Conservation (phyloP, 35 echinoderm and acorn worm genomes). For the Hemicentrotus pulcherrimus region DNA sequence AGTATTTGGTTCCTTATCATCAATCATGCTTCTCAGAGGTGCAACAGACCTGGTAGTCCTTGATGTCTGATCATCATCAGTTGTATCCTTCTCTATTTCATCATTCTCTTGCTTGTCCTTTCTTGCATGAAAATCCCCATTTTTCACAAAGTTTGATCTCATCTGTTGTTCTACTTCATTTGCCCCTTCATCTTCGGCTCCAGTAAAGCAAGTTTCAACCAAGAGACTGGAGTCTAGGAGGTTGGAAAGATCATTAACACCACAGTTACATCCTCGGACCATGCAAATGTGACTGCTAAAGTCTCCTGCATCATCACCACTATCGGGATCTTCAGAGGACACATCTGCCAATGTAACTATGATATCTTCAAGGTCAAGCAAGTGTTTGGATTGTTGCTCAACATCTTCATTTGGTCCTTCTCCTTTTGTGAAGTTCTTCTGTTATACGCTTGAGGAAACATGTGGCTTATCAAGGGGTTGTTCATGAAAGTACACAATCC, state of each 20-base stretch:
- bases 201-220: conserved; percentile 42
- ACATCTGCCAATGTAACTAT: background rate
- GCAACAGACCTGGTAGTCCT: background rate
- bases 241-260: background rate
- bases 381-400: background rate
- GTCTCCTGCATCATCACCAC: background rate
- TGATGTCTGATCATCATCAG: background rate
- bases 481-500: conserved; percentile 39
- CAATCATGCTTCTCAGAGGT: background rate
- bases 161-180: background rate
- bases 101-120: background rate
- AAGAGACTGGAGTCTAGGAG: conserved; percentile 43
- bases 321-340: background rate
- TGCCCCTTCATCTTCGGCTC: background rate
- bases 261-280: conserved; percentile 25
- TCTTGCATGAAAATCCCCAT: background rate
- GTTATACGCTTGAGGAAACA: background rate
- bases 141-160: background rate
- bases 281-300: conserved; percentile 31
- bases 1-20: background rate
- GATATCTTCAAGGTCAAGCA: background rate
- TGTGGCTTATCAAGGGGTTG: background rate
- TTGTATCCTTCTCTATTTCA: background rate
- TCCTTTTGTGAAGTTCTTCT: background rate
- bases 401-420: background rate